Conservation (phyloP, 1,140 invertebrate genomes). For the Oryctes rhinoceros region DNA sequence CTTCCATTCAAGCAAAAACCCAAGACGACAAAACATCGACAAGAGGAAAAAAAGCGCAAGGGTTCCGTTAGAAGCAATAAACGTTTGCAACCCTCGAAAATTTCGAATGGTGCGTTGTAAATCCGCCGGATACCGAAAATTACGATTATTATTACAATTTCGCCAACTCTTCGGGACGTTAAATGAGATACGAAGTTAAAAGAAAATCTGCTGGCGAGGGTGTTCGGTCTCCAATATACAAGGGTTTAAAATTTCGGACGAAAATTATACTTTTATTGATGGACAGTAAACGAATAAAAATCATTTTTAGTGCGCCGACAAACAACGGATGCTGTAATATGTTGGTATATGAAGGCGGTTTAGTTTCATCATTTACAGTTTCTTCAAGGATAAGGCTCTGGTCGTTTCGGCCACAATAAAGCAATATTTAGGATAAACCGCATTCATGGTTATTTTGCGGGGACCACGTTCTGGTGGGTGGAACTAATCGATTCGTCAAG, state of each 20-base stretch:
- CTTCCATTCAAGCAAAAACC: no score
- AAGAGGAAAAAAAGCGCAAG: neutral
- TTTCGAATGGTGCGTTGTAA: neutral
- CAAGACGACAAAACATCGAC: neutral
- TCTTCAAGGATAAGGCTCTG: neutral
- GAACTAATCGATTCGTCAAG: neutral
- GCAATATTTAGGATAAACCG: neutral
- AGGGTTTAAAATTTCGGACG: neutral
- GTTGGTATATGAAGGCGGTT: neutral
- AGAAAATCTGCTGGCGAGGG: neutral
- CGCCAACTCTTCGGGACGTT: neutral
- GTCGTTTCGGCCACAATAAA: neutral
- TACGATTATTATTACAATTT: neutral
- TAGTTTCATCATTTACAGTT: neutral
- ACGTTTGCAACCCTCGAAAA: neutral
- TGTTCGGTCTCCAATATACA: neutral
- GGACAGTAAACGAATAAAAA: neutral
- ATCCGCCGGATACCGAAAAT: neutral
- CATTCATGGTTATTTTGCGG: constrained; percentile 9
- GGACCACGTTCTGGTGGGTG: neutral
- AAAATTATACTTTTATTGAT: neutral
- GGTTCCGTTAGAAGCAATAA: neutral
- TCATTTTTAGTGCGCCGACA: neutral
- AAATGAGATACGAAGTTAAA: neutral
- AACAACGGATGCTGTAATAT: neutral